Base-by-base conservation (phyloP, 2,888 invertebrate species). In the Scotopteryx bipunctaria region DNA sequence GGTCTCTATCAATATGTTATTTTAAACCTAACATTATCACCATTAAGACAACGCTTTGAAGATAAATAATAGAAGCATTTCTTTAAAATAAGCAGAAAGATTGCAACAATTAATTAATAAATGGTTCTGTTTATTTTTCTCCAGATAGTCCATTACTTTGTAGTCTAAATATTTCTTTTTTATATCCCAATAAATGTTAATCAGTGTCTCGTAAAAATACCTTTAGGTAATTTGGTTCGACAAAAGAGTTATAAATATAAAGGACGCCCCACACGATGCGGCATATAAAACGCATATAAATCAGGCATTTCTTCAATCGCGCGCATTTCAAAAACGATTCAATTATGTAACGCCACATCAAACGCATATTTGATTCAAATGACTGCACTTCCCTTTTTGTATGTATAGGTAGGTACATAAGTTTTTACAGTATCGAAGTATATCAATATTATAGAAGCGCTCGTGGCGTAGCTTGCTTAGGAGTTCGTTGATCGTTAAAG, bases 291-390 rank as follows among this genome's bases (percentile, higher is more conserved):
- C 43, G 45, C 32, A 9, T 47, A 45, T 43, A 11, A 47, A 64
- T 49, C 53, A 38, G 60, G 61, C 59, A 59, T 66, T 67, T 61
- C 53, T 59, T 63, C 67, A 76, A 76, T 72, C 63, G 74, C 45
- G 67, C 73, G 71, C 72, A 67, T 68, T 60, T 67, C 59, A 58
- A 68, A 68, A 69, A 69, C 64, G 55, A 71, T 66, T 61, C 64
- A 57, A 51, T 51, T 15, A n/a, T 21, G 14, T 44, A 13, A 40
- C 35, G 53, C 23, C 19, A 25, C 38, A 31, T 47, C 15, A 19
- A 32, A 13, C 15, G 13, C 9, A 11, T 29, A 31, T 31, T 31
- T 31, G 2, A 9, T 13, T 31, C 14, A 11, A 31, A 14, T 15
- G 13, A 11, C 8, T 31, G 31, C n/a, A n/a, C n/a, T n/a, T n/a